These are phyloP conservation scores for Drosophila anomelani DNA, from an alignment of 2,888 invertebrate species.

Conservation along the genomic window DNA sequence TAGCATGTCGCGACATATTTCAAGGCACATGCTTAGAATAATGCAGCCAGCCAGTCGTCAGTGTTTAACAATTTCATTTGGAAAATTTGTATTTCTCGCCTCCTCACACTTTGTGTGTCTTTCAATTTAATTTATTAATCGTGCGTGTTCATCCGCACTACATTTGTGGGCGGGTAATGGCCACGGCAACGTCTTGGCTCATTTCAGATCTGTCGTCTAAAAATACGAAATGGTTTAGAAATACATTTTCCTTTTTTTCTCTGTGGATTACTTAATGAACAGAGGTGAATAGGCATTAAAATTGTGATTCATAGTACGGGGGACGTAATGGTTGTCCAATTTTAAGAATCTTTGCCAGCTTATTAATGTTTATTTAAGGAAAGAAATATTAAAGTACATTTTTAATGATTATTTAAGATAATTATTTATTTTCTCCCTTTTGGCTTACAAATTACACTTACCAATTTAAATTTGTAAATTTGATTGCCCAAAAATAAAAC, in stretches of 20 bases:
- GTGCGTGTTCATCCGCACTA: constrained; percentile 68
- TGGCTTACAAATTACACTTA: background rate
- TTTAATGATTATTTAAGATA: too few relatives aligned
- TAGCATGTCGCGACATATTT: constrained; percentile 78
- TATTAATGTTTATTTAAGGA: background rate
- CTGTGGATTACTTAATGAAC: constrained; percentile 64
- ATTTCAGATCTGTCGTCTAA: constrained; percentile 52
- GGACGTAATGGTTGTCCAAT: background rate
- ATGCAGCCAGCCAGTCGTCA: constrained; percentile 57
- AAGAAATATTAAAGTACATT: background rate
- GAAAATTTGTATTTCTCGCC: constrained; percentile 36
- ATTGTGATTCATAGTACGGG: constrained; percentile 10
- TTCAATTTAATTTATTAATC: constrained; percentile 82
- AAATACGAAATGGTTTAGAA: constrained; percentile 64
- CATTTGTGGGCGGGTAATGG: constrained; percentile 70
- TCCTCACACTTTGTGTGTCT: constrained; percentile 66
- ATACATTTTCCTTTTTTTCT: constrained; percentile 55
- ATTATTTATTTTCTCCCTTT: background rate
- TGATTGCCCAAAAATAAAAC: constrained; percentile 10
- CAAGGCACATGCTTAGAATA: constrained; percentile 70
- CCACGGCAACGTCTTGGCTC: constrained; percentile 38
- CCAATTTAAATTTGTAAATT: constrained; percentile 4
- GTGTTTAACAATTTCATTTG: constrained; percentile 71
- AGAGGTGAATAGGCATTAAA: constrained; percentile 44
- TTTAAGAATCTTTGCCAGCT: background rate